phyloP scores from a whole-genome alignment of 2,113 vertebrate genomes.

The Sebastes schlegelii region DNA sequence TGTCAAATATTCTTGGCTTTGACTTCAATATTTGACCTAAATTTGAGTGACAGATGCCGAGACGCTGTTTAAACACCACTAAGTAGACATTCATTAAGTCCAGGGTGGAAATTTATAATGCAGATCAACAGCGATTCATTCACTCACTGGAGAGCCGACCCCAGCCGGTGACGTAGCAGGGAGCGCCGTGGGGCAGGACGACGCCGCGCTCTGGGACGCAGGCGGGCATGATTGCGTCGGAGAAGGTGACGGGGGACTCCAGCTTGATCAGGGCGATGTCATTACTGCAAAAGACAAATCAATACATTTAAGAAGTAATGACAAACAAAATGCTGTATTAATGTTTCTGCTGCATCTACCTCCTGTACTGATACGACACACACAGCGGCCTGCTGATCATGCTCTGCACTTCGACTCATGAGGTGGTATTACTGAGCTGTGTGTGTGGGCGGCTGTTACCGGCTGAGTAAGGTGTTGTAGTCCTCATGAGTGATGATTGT shows the following conservation, averaged over 20 bases:
- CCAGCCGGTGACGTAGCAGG: constrained; percentile 91
- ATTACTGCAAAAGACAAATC: constrained; percentile 79
- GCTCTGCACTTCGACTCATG: neutral
- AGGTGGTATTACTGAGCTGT: neutral
- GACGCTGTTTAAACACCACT: neutral
- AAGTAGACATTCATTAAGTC: neutral
- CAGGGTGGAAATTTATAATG: neutral
- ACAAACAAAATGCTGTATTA: neutral
- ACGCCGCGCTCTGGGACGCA: constrained; percentile 80
- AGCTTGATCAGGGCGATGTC: constrained; percentile 92
- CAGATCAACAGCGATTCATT: neutral
- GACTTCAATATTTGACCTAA: neutral
- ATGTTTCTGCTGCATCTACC: neutral
- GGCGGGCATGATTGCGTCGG: constrained; percentile 80
- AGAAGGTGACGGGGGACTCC: constrained; percentile 71
- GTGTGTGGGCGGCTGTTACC: constrained; percentile 41
- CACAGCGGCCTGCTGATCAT: neutral
- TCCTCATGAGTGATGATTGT: constrained; percentile 79
- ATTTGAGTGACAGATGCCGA: neutral
- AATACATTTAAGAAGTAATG: constrained; percentile 6
- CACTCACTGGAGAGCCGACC: constrained; percentile 89
- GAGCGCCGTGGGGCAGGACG: constrained; percentile 76
- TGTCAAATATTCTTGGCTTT: constrained; percentile 10
- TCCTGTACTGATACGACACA: too few relatives aligned
- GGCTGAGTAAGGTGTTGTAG: constrained; percentile 79